A percentile compares a stretch with the other conserved stretches of the same genome.
Conservation (phyloP, 2,888 invertebrate genomes). For the Allygus modestus region DNA sequence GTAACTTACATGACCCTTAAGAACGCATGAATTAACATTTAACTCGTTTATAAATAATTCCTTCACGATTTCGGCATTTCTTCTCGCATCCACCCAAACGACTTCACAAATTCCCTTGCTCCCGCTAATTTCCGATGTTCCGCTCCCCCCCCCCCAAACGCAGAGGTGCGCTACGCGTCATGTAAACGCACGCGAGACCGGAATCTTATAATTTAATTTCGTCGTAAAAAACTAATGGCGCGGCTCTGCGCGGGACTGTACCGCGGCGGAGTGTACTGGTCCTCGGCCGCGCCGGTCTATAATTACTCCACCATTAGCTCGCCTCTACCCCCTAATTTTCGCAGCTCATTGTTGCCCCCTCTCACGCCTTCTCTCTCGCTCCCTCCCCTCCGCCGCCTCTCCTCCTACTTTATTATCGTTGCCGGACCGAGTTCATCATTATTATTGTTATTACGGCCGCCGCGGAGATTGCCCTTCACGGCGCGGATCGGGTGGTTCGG, state of each 20-base stretch:
- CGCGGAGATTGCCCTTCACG: conserved; percentile 26
- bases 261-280: conserved; percentile 38
- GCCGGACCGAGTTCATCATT: conserved; percentile 63
- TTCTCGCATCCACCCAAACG: not conserved
- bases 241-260: conserved; percentile 56
- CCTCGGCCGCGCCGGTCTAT: conserved; percentile 60
- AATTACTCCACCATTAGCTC: conserved; percentile 65
- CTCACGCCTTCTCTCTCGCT: conserved; percentile 11
- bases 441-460: conserved; percentile 54
- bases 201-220: conserved; percentile 56
- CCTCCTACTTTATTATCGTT: conserved; percentile 62
- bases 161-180: conserved; percentile 5
- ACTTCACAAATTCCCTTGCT: not conserved
- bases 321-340: conserved; percentile 66
- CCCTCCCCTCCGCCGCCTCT: conserved; percentile 22
- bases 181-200: conserved; percentile 14
- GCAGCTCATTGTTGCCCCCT: conserved; percentile 64
- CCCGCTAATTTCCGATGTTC: conserved; percentile 6
- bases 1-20: too few relatives aligned
- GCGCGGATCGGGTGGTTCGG: conserved; percentile 2
- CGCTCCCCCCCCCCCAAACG: not conserved
- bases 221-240: conserved; percentile 36
- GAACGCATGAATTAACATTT: too few relatives aligned
- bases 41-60: too few relatives aligned
- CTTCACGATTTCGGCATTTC: conserved; percentile 2